These are phyloP conservation scores for Otocyon megalotis DNA, from an alignment of 2,113 vertebrate genomes.

Conservation along the genomic window DNA sequence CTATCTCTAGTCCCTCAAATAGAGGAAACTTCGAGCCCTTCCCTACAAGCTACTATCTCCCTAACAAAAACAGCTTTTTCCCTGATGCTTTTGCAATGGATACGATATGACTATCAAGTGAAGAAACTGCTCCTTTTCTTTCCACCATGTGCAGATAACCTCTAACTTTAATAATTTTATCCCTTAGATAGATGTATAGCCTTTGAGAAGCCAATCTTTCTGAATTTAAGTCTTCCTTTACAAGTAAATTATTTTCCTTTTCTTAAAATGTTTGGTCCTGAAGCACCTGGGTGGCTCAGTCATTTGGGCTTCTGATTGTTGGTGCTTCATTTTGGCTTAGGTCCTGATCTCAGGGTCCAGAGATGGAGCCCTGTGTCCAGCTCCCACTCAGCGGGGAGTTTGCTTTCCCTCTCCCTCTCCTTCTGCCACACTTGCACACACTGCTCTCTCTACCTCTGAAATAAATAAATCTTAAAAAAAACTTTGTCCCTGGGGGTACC, in stretches of 20 bases:
- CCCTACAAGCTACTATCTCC: not conserved
- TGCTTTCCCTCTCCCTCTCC: no score
- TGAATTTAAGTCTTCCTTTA: constrained; percentile 31
- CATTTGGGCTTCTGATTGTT: not conserved
- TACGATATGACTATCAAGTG: not conserved
- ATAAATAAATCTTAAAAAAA: no score
- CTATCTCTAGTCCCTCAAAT: not conserved
- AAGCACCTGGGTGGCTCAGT: not conserved
- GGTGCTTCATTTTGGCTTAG: no score
- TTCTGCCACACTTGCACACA: no score
- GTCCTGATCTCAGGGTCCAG: not conserved
- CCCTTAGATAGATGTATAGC: not conserved
- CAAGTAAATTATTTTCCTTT: not conserved
- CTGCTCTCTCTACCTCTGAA: no score
- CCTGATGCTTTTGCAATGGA: not conserved
- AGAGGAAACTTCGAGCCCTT: not conserved
- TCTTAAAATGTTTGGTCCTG: not conserved
- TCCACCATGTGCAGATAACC: not conserved
- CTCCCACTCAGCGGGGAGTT: no score
- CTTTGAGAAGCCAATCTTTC: not conserved
- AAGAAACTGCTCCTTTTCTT: constrained; percentile 6
- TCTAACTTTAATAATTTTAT: not conserved
- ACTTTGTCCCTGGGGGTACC: no score
- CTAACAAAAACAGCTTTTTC: not conserved
- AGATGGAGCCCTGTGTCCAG: no score